phyloP scores from a whole-genome alignment of 2,797 vertebrate genomes.

The Acanthurus lineatus region DNA sequence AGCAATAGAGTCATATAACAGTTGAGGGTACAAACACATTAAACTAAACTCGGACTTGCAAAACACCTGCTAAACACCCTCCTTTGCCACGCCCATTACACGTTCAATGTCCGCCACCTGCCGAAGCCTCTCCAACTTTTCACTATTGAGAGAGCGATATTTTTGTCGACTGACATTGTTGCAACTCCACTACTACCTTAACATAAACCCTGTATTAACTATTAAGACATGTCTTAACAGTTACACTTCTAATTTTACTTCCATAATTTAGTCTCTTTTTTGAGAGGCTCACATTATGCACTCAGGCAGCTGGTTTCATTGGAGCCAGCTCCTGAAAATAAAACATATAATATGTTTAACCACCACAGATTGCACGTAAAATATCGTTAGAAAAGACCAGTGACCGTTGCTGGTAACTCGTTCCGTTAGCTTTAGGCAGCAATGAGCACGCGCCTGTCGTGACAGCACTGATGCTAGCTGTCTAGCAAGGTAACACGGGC shows the following conservation, averaged over 20 bases:
- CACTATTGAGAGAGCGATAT: not conserved
- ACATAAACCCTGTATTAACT: not conserved
- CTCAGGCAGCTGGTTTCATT: not conserved
- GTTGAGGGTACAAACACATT: conserved; percentile 1
- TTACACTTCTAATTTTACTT: conserved; percentile 6
- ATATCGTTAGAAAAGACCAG: not conserved
- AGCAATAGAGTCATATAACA: not conserved
- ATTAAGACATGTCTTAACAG: not conserved
- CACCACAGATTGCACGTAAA: not conserved
- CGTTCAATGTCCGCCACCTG: conserved; percentile 62
- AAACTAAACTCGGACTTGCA: not conserved
- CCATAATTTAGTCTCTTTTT: not conserved
- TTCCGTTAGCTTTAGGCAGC: not conserved
- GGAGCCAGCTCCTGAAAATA: not conserved
- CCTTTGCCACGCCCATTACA: conserved; percentile 70
- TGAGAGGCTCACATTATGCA: conserved; percentile 11
- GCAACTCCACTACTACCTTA: not conserved
- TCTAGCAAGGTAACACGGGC: conserved; percentile 56
- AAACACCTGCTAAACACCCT: conserved; percentile 64
- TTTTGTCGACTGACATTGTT: not conserved
- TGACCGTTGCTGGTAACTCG: not conserved
- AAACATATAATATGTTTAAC: not conserved
- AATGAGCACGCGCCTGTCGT: conserved; percentile 53
- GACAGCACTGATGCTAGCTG: conserved; percentile 65
- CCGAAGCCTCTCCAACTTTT: conserved; percentile 43